Evolutionary conservation across 2,888 invertebrate species (phyloP), one percentile per base, ranked within the genome.

Genomic region (Pandemis cinnamomeana): DNA sequence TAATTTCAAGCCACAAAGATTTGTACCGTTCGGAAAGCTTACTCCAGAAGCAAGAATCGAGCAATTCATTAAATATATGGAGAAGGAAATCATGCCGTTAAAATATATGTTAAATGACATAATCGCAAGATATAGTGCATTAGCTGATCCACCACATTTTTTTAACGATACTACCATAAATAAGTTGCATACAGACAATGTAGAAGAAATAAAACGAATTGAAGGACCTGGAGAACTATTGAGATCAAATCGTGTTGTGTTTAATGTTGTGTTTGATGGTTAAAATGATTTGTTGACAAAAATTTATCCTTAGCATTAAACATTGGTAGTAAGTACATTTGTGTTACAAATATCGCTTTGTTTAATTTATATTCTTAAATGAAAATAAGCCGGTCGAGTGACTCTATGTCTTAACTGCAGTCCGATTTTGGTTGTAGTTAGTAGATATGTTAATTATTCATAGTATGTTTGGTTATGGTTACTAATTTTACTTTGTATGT

Each of bases 161-260:
- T 76, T 76, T 53, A 55, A 61, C 66, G 62, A 71, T 3, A 63
- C 74, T n/a, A 15, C 73, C 20, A 67, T 76, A 10, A 78, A 78
- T 41, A 78, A 80, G 79, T 36, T 75, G 15, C 42, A 73, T 60
- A 74, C 11, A 63, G 69, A 62, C 69, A 61, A 71, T 11, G 60
- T 67, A n/a, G 61, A 36, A 36, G 68, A 36, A 53, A 55, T 70
- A 72, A 75, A 51, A 75, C 71, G 64, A 70, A 75, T 58, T 72
- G 79, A 75, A 78, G 75, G 69, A 63, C 75, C 76, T 69, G 69
- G 58, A 69, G 78, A 71, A 76, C 77, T 79, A 66, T 53, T 76
- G 13, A 82, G 84, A 80, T 87, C 86, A 36, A 93, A 93, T 82
- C 91, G 93, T 83, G 90, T 89, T 72, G 90, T 92, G 41, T 92